These are phyloP conservation scores for Zhuqinia jingwanae DNA, from an alignment of 2,888 invertebrate genomes.

Conservation along the genomic window DNA sequence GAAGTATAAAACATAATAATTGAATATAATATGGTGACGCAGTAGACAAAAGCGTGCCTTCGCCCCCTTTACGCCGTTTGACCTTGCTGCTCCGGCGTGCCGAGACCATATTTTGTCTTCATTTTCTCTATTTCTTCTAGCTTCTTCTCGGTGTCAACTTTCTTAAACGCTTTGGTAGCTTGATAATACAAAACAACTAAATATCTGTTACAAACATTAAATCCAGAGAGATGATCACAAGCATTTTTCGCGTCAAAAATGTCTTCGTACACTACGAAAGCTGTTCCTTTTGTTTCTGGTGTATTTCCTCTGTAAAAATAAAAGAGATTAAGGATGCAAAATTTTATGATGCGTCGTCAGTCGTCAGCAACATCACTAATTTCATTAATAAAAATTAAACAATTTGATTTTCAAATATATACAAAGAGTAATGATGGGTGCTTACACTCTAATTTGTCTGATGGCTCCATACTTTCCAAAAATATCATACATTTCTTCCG, in stretches of 20 bases:
- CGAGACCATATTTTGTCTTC: slow-evolving; percentile 95
- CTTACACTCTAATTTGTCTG: slow-evolving; percentile 92
- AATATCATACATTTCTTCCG: slow-evolving; percentile 99
- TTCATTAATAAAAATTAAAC: no score
- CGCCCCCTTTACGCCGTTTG: slow-evolving; percentile 42
- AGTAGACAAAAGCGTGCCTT: no score
- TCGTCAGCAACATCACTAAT: slow-evolving; percentile 7
- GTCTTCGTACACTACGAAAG: slow-evolving; percentile 99
- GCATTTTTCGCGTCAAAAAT: slow-evolving; percentile 99
- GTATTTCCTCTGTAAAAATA: slow-evolving; percentile 92
- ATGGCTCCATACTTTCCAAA: slow-evolving; percentile 99
- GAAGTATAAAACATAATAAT: no score
- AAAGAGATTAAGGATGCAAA: no score
- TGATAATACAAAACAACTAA: slow-evolving; percentile 99
- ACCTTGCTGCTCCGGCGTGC: slow-evolving; percentile 77
- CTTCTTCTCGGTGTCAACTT: slow-evolving; percentile 96
- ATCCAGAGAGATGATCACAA: slow-evolving; percentile 99
- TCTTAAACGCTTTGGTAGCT: slow-evolving; percentile 97
- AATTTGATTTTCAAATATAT: no score
- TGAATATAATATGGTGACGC: no score
- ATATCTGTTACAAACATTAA: slow-evolving; percentile 99
- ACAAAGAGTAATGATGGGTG: no score
- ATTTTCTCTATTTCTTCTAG: slow-evolving; percentile 97
- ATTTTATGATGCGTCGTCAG: neutral
- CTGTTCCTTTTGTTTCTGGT: slow-evolving; percentile 98